These are phyloP conservation scores for Drosophila ustulata DNA, from an alignment of 2,888 invertebrate species.

Conservation along the genomic window DNA sequence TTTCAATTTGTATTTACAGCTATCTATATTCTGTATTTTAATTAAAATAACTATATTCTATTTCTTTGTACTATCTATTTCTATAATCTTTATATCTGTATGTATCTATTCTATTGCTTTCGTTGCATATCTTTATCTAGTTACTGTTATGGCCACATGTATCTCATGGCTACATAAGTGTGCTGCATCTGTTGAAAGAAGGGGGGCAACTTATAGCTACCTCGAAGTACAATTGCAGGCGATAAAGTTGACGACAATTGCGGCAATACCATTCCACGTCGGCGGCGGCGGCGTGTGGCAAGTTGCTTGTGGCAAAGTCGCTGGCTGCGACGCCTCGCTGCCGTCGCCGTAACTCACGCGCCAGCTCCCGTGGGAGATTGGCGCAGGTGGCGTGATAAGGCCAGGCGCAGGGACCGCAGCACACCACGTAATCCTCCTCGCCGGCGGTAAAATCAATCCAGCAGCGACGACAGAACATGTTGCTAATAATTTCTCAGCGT, in stretches of 20 bases:
- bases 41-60: no score
- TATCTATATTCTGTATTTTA: no score
- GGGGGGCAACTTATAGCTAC: constrained; percentile 59
- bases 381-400: constrained; percentile 82
- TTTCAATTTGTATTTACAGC: no score
- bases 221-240: constrained; percentile 84
- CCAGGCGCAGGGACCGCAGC: constrained; percentile 82
- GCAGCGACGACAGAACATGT: constrained; percentile 84
- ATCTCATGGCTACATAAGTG: background rate
- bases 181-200: constrained; percentile 17
- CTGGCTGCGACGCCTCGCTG: background rate
- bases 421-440: constrained; percentile 75
- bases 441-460: constrained; percentile 83
- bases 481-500: constrained; percentile 62
- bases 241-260: constrained; percentile 82
- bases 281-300: background rate
- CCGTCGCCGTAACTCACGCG: constrained; percentile 50
- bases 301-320: constrained; percentile 2
- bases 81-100: no score
- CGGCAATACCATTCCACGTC: constrained; percentile 83
- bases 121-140: background rate
- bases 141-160: background rate
- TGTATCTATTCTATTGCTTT: background rate
- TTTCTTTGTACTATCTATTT: no score
- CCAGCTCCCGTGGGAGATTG: constrained; percentile 73